A percentile compares a stretch with the other conserved stretches of the same genome.
phyloP scores from a whole-genome alignment of 2,888 invertebrate genomes.

The Aspidiotus rigidus region DNA sequence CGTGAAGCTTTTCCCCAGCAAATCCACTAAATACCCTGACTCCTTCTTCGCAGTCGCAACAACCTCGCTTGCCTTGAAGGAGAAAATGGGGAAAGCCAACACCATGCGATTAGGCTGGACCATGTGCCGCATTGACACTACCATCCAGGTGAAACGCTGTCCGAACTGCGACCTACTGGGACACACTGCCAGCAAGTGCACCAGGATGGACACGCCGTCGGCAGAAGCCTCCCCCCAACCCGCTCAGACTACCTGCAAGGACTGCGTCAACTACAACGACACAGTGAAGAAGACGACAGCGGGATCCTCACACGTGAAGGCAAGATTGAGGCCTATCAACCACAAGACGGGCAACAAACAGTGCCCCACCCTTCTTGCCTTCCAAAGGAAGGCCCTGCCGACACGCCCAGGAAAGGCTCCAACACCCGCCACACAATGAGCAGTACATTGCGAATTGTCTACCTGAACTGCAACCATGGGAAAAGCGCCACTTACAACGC shows the following conservation, averaged over 20 bases:
- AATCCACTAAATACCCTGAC: too few species aligned
- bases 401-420: neutral
- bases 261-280: neutral
- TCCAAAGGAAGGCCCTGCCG: neutral
- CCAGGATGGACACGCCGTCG: too few species aligned
- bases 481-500: too few species aligned
- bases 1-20: too few species aligned
- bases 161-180: neutral
- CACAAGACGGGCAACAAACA: neutral
- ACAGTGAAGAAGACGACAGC: neutral
- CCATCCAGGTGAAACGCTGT: neutral
- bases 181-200: neutral
- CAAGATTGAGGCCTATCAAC: neutral
- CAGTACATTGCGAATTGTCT: neutral
- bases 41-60: too few species aligned
- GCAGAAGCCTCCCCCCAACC: neutral
- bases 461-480: too few species aligned
- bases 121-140: neutral
- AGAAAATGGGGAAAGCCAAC: too few species aligned
- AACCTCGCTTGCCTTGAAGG: too few species aligned
- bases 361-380: neutral
- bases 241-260: neutral
- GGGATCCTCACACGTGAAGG: neutral
- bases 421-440: neutral
- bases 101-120: neutral